Evolutionary conservation across 2,113 vertebrate species (phyloP).

Genomic region (Felis chaus): DNA sequence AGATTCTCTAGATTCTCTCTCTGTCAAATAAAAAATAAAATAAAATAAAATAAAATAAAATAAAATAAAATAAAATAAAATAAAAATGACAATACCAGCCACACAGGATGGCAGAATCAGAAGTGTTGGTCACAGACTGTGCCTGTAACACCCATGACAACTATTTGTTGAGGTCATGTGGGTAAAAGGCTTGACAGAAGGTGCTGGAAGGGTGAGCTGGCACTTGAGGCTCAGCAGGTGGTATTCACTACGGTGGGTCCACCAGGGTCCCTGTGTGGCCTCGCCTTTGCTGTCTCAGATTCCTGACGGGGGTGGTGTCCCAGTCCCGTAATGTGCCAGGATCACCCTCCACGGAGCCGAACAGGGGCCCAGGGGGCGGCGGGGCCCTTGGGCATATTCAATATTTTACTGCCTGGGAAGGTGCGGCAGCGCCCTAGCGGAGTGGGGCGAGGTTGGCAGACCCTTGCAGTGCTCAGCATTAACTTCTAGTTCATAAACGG

Average conservation of each 20-base stretch:
- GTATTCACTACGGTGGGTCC: background rate
- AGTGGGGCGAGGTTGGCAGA: rapidly evolving
- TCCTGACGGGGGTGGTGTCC: background rate
- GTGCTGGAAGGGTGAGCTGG: background rate
- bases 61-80: background rate
- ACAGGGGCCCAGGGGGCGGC: background rate
- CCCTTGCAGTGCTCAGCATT: background rate
- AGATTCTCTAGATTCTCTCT: too few species aligned
- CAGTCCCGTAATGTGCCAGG: too few species aligned
- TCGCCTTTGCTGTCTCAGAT: background rate
- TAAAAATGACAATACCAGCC: background rate
- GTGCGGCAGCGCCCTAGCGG: rapidly evolving
- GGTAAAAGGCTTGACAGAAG: too few species aligned
- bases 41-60: too few species aligned
- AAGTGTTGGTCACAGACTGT: background rate
- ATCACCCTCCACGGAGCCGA: background rate
- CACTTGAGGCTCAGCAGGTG: rapidly evolving
- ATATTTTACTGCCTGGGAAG: background rate
- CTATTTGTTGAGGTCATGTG: background rate
- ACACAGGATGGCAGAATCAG: background rate
- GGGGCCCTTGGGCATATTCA: rapidly evolving
- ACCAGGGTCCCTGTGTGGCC: rapidly evolving
- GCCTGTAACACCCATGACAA: rapidly evolving
- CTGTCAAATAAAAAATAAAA: too few species aligned
- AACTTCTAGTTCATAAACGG: background rate